Conservation (phyloP, 2,797 vertebrate species). For the Psittacula echo region DNA sequence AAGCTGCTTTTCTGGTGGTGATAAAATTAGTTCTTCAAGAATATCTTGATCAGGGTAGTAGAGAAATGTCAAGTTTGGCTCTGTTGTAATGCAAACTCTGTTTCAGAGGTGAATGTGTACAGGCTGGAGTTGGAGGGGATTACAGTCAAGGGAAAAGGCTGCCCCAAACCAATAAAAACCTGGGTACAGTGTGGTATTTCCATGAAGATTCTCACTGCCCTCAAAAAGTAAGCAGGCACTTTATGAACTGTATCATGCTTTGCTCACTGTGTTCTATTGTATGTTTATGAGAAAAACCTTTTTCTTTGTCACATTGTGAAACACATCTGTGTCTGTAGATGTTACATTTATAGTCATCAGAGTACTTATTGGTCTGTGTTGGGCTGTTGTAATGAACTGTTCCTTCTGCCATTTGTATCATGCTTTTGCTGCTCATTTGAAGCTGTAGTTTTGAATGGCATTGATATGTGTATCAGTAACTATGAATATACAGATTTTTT, state of each 20-base stretch:
- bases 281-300: neutral
- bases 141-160: conserved; percentile 94
- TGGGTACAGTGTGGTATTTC: conserved; percentile 99
- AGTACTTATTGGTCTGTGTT: neutral
- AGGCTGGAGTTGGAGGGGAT: conserved; percentile 95
- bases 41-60: neutral
- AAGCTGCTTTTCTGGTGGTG: neutral
- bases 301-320: neutral
- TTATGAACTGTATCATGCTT: neutral
- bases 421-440: neutral
- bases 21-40: neutral
- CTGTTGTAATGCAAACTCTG: conserved; percentile 46
- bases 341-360: neutral
- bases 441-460: neutral
- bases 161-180: conserved; percentile 97
- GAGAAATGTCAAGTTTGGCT: neutral
- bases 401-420: neutral
- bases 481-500: neutral
- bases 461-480: neutral
- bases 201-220: conserved; percentile 95
- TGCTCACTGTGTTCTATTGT: neutral
- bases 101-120: conserved; percentile 89
- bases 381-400: accelerated
- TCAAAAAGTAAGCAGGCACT: conserved; percentile 89
- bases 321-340: neutral